A percentile compares a stretch with the other conserved stretches of the same genome.
phyloP scores from a whole-genome alignment of 2,797 vertebrate genomes.

The Leptodactylus fallax region DNA sequence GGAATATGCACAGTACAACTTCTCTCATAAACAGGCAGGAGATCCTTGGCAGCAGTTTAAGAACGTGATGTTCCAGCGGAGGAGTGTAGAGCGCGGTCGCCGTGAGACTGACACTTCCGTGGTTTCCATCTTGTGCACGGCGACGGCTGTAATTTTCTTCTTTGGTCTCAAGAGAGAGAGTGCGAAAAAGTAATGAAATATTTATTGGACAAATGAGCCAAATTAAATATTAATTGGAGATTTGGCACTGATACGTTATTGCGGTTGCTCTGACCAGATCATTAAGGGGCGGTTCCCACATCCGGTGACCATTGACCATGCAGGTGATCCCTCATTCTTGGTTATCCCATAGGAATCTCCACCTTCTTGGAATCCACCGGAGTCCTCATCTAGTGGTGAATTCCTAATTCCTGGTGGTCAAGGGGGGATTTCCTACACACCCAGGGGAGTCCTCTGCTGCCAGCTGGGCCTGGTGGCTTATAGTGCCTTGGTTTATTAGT shows the following conservation, averaged over 20 bases:
- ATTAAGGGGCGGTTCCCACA: neutral
- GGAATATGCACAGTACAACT: neutral
- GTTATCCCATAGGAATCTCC: neutral
- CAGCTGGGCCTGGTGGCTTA: too few species aligned
- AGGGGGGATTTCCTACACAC: too few species aligned
- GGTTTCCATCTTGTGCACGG: neutral
- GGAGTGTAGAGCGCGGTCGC: too few species aligned
- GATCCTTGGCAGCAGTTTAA: too few species aligned
- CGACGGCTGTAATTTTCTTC: neutral
- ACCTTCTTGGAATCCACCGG: neutral
- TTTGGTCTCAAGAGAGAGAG: neutral
- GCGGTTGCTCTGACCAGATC: neutral
- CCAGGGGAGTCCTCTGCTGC: too few species aligned
- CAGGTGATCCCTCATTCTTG: too few species aligned
- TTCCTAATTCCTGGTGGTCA: too few species aligned
- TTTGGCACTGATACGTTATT: neutral
- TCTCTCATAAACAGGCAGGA: neutral
- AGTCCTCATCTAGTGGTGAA: neutral
- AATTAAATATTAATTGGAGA: conserved; percentile 10
- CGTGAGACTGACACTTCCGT: neutral
- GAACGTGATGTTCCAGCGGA: too few species aligned
- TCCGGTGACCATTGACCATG: neutral
- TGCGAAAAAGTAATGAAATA: neutral
- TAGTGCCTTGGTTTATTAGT: too few species aligned
- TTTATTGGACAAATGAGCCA: neutral